These are phyloP conservation scores for Amiota mariae DNA, from an alignment of 2,888 invertebrate species.

Conservation along the genomic window DNA sequence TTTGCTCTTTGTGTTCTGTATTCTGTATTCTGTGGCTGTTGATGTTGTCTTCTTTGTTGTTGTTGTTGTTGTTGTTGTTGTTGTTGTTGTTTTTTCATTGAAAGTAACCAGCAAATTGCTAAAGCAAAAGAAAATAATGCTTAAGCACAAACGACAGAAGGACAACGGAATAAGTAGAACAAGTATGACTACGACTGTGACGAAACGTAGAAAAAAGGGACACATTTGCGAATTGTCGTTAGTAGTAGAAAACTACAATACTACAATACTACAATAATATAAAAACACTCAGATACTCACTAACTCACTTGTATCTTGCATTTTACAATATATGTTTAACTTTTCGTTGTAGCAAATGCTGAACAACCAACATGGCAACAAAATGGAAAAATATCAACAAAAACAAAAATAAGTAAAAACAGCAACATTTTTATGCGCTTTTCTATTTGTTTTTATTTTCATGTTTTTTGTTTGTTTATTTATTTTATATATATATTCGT, in stretches of 20 bases:
- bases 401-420: not conserved
- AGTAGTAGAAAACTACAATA: not conserved
- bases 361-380: conserved; percentile 9
- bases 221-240: conserved; percentile 21
- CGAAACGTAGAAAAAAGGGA: conserved; percentile 66
- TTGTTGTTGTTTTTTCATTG: not conserved
- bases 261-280: not conserved
- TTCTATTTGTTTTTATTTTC: conserved; percentile 39
- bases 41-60: not conserved
- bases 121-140: conserved; percentile 9
- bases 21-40: not conserved
- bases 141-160: conserved; percentile 10
- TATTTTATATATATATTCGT: too few relatives aligned
- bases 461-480: conserved; percentile 40
- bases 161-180: conserved; percentile 31
- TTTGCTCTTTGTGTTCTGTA: not conserved
- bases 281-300: not conserved
- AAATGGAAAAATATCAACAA: not conserved
- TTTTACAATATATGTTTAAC: conserved; percentile 17
- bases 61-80: too few relatives aligned
- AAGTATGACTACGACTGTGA: conserved; percentile 39
- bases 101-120: conserved; percentile 8
- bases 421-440: not conserved
- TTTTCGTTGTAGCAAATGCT: conserved; percentile 8
- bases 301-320: not conserved